Conservation (phyloP, 2,888 invertebrate genomes). For the Laothoe populi region DNA sequence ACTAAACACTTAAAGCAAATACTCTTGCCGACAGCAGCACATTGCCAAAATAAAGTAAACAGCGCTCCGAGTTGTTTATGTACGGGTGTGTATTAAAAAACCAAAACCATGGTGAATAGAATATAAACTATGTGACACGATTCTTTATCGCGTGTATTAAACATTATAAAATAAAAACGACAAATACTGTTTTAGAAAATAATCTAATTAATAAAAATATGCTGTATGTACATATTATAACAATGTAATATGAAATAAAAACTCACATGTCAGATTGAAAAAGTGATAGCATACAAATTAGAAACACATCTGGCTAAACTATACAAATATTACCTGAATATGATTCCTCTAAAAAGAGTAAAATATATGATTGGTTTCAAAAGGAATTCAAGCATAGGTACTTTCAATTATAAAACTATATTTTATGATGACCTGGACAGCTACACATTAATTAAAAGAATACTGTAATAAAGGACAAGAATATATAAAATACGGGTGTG, state of each 20-base stretch:
- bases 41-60: constrained; percentile 7
- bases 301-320: background rate
- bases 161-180: background rate
- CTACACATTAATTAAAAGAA: background rate
- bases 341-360: constrained; percentile 2
- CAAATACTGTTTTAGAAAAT: background rate
- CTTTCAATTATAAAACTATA: no score
- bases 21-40: constrained; percentile 3
- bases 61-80: background rate
- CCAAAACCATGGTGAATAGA: background rate
- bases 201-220: no score
- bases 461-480: background rate
- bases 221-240: background rate
- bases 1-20: constrained; percentile 3
- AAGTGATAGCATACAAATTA: no score
- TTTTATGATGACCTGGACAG: no score
- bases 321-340: background rate
- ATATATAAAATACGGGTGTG: background rate
- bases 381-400: background rate
- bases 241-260: background rate
- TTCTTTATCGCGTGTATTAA: background rate
- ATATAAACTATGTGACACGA: background rate
- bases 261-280: no score
- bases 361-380: background rate
- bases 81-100: background rate